These are phyloP conservation scores for Pampusana beccarii DNA, from an alignment of 2,113 vertebrate genomes.

Conservation along the genomic window DNA sequence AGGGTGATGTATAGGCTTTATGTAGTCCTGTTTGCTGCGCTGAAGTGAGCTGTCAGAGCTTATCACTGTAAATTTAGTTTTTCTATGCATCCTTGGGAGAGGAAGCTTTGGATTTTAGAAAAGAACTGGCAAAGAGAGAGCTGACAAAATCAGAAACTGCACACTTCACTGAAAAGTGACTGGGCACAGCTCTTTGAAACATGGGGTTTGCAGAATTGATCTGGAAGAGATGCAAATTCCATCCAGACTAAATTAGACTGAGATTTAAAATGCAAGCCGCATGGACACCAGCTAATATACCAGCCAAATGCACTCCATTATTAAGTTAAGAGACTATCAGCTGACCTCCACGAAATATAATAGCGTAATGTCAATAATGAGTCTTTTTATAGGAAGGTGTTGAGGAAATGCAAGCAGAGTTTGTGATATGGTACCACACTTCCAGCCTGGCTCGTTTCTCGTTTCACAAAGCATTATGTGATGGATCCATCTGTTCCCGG, in stretches of 20 bases:
- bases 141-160: conserved; percentile 10
- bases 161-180: neutral
- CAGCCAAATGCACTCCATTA: conserved; percentile 50
- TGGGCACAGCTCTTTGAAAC: conserved; percentile 27
- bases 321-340: conserved; percentile 38
- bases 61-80: neutral
- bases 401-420: conserved; percentile 22
- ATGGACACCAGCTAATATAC: neutral
- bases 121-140: neutral
- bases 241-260: conserved; percentile 13
- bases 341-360: conserved; percentile 47
- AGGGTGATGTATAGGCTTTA: neutral
- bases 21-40: neutral
- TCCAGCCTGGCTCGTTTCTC: conserved; percentile 16
- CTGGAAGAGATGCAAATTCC: conserved; percentile 25
- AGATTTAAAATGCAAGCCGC: conserved; percentile 41
- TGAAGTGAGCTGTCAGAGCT: neutral
- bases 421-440: neutral
- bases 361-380: conserved; percentile 63
- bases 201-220: neutral
- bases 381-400: conserved; percentile 38
- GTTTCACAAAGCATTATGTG: neutral
- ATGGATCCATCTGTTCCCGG: conserved; percentile 59
- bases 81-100: neutral
- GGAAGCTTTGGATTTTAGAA: neutral